Evolutionary conservation across 2,113 vertebrate species (phyloP).

Genomic region (Calidris pygmaea): DNA sequence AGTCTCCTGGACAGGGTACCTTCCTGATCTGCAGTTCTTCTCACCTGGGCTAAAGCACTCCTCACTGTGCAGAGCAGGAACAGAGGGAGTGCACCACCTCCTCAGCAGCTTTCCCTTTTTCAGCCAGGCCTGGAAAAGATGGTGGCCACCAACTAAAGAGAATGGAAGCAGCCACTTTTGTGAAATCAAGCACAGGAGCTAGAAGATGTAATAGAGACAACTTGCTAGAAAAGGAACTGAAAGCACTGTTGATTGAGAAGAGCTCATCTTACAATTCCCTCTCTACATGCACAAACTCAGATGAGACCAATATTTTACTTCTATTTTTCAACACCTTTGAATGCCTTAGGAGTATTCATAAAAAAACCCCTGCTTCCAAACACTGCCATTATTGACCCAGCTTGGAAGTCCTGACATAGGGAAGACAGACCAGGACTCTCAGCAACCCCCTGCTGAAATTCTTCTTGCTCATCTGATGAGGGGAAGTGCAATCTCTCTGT

Average conservation of each 20-base stretch:
- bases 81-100: background rate
- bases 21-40: background rate
- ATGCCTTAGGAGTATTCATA: background rate
- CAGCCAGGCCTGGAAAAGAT: background rate
- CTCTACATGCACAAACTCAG: background rate
- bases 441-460: background rate
- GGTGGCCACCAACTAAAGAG: background rate
- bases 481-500: background rate
- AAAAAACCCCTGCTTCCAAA: background rate
- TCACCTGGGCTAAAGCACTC: background rate
- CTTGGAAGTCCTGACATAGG: background rate
- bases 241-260: background rate
- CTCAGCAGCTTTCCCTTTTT: background rate
- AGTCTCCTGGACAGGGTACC: background rate
- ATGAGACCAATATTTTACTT: background rate
- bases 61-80: background rate
- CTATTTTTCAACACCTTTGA: background rate
- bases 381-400: background rate
- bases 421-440: background rate
- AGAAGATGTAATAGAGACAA: background rate
- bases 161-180: background rate
- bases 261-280: background rate
- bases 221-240: background rate
- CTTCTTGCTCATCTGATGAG: background rate
- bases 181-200: background rate